phyloP scores from a whole-genome alignment of 2,797 vertebrate genomes.

The Chromis chromis region DNA sequence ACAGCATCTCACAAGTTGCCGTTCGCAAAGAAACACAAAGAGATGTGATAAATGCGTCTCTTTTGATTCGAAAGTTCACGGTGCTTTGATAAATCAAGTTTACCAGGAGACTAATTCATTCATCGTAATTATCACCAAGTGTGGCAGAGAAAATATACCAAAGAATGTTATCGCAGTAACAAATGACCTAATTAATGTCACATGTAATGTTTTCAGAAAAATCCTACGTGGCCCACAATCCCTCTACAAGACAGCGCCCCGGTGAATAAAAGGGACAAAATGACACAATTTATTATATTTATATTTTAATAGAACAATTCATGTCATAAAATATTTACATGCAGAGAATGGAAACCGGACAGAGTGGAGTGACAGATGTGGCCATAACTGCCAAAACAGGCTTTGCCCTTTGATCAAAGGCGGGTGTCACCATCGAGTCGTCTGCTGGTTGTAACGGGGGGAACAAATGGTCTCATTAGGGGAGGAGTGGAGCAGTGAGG shows the following conservation, averaged over 20 bases:
- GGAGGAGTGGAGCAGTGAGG: slow-evolving; percentile 30
- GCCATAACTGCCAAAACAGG: slow-evolving; percentile 68
- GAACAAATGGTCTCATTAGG: slow-evolving; percentile 69
- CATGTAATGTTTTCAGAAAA: slow-evolving; percentile 52
- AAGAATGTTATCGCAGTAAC: slow-evolving; percentile 35
- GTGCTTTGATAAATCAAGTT: slow-evolving; percentile 34
- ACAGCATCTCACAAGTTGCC: slow-evolving; percentile 22
- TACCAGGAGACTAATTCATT: slow-evolving; percentile 30
- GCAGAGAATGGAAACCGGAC: slow-evolving; percentile 65
- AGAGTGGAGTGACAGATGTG: slow-evolving; percentile 71
- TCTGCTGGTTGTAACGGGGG: slow-evolving; percentile 57
- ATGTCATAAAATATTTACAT: slow-evolving; percentile 82
- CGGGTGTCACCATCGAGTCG: slow-evolving; percentile 52
- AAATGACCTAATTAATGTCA: slow-evolving; percentile 64
- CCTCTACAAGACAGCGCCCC: slow-evolving; percentile 32
- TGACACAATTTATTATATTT: slow-evolving; percentile 60
- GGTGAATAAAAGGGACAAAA: slow-evolving; percentile 53
- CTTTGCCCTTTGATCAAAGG: slow-evolving; percentile 71
- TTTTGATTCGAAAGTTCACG: slow-evolving; percentile 32
- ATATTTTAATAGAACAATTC: slow-evolving; percentile 77
- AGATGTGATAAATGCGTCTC: neutral
- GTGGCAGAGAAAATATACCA: slow-evolving; percentile 36
- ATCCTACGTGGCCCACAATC: slow-evolving; percentile 27
- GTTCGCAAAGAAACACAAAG: neutral
- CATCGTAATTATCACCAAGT: slow-evolving; percentile 31